Evolutionary conservation across 2,797 vertebrate species (phyloP), one percentile per base, ranked within the genome.

Genomic region (Silurus aristotelis): DNA sequence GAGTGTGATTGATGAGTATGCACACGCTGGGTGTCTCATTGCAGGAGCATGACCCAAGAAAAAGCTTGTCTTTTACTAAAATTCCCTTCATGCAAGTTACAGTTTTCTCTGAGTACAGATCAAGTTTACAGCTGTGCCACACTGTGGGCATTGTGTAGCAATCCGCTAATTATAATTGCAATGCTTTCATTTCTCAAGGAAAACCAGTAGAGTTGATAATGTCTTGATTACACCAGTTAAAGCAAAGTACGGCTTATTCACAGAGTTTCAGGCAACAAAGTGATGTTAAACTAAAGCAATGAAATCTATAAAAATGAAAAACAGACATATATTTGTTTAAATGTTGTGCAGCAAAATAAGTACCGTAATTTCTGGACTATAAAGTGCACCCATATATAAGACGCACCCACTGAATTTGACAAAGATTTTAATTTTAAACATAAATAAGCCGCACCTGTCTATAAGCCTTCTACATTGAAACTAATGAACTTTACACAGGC

Each of bases 31-130:
- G 56, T 56, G 38, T 38, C 60, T 76, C 31, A 3, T 13, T n/a
- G 17, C 60, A 31, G 71, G 14, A 75, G 58, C 12, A 12, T 3
- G 19, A 72, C 46, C 38, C 31, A 13, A 68, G 64, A 27, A 84
- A 83, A 63, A 31, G 46, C 22, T 17, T 67, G n/a, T 83, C 43
- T 66, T 52, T 78, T 1, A 67, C 52, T 78, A 48, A 79, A 66
- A 79, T 22, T 68, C 64, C 25, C 27, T 25, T 3, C 31, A 8
- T 63, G 58, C 20, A 43, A 46, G 31, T 63, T 15, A 20, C 56
- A 22, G 31, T 60, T 61, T 22, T 19, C 52, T 73, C 27, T n/a
- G 31, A 79, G 76, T n/a, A 46, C 77, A 79, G 77, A 63, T 79
- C 61, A n/a, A 12, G 43, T 43, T 79, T 63, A 46, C 77, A n/a